Evolutionary conservation across 2,113 vertebrate species (phyloP).

Genomic region (Rhea pennata): DNA sequence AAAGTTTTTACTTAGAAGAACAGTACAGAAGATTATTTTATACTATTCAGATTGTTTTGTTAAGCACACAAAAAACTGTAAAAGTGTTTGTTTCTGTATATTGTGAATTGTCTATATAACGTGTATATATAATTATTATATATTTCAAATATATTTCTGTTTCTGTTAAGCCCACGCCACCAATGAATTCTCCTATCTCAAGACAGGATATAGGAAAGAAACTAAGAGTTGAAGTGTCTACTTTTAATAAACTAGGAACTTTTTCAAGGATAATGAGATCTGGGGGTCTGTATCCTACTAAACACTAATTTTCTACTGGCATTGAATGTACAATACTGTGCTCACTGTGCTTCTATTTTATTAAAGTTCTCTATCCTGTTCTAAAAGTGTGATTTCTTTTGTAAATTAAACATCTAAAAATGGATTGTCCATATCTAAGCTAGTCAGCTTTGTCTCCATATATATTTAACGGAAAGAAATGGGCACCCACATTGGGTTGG

Average conservation of each 20-base stretch:
- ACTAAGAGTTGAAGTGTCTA: neutral
- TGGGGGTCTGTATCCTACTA: neutral
- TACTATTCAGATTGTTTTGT: neutral
- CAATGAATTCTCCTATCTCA: neutral
- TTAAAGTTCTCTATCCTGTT: neutral
- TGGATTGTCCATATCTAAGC: neutral
- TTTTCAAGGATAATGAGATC: neutral
- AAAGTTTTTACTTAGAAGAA: neutral
- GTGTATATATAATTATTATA: neutral
- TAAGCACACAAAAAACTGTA: neutral
- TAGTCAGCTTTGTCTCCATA: neutral
- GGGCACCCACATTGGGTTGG: neutral
- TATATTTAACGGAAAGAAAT: neutral
- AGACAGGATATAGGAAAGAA: neutral
- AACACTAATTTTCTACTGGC: neutral
- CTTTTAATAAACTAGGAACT: neutral
- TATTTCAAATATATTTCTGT: neutral
- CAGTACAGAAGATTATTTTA: neutral
- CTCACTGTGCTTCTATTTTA: neutral
- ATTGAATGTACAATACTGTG: neutral
- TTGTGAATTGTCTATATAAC: neutral
- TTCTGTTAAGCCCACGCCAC: neutral
- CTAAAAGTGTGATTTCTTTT: neutral
- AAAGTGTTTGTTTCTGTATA: neutral
- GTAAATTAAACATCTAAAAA: neutral